Conservation (phyloP, 2,888 invertebrate genomes). For the Drosophila neotestacea region DNA sequence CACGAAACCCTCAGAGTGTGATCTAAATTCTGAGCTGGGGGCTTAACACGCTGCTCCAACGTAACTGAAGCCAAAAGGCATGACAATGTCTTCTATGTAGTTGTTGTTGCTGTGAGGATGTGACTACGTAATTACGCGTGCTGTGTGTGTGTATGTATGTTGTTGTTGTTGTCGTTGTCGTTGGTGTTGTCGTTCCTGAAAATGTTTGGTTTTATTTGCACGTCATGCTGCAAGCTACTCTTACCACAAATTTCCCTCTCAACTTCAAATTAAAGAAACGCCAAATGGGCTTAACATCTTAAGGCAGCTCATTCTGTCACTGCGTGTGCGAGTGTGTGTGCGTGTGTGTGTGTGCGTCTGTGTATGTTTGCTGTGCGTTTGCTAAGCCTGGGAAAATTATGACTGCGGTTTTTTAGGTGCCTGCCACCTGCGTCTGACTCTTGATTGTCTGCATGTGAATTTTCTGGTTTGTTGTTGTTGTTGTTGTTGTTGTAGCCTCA, state of each 20-base stretch:
- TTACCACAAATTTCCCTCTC: neutral
- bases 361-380: conserved; percentile 16
- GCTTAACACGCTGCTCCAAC: conserved; percentile 49
- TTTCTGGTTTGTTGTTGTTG: conserved; percentile 1
- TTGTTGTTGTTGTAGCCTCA: conserved; percentile 11
- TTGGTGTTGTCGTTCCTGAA: conserved; percentile 32
- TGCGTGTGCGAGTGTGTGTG: conserved; percentile 1
- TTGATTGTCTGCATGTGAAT: conserved; percentile 57
- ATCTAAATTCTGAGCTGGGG: conserved; percentile 31
- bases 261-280: conserved; percentile 73
- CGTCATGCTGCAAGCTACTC: conserved; percentile 54
- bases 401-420: conserved; percentile 44
- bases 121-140: conserved; percentile 61
- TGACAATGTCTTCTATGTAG: conserved; percentile 33
- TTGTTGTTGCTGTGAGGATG: conserved; percentile 28
- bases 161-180: conserved; percentile 14
- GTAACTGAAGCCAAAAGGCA: conserved; percentile 31
- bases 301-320: conserved; percentile 61
- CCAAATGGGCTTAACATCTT: conserved; percentile 76
- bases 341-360: conserved; percentile 2
- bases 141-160: conserved; percentile 47
- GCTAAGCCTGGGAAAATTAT: conserved; percentile 56
- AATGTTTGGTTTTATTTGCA: conserved; percentile 77
- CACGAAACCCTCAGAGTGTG: conserved; percentile 1
- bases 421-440: conserved; percentile 60